phyloP scores from a whole-genome alignment of 2,113 vertebrate genomes.

The Albula glossodonta region DNA sequence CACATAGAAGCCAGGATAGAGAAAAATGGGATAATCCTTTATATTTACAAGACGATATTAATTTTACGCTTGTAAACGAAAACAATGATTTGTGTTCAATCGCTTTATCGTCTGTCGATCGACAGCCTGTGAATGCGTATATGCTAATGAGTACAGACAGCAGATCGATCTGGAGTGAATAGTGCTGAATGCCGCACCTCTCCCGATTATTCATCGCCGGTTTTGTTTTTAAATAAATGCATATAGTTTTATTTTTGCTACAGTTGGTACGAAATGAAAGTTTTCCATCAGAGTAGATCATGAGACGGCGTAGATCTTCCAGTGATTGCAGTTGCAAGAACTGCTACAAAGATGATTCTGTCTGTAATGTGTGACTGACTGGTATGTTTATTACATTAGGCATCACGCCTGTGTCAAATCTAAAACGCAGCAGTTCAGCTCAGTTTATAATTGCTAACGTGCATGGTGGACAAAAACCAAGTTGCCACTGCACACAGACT shows the following conservation, averaged over 20 bases:
- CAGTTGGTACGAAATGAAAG: not conserved
- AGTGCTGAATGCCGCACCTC: not conserved
- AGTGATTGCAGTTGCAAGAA: not conserved
- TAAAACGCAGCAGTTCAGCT: not conserved
- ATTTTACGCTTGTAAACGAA: not conserved
- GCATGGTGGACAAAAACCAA: no score
- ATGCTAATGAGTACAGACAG: no score
- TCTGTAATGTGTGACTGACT: not conserved
- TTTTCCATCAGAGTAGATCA: not conserved
- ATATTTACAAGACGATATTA: not conserved
- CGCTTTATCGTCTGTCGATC: no score
- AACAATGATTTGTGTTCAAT: no score
- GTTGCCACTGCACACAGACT: no score
- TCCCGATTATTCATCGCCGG: not conserved
- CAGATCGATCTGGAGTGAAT: not conserved
- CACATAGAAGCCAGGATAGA: not conserved
- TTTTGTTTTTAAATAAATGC: no score
- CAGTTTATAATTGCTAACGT: not conserved
- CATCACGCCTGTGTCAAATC: not conserved
- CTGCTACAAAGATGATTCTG: not conserved
- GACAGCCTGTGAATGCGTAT: no score
- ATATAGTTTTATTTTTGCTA: not conserved
- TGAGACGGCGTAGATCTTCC: not conserved
- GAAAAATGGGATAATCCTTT: not conserved
- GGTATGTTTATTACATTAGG: not conserved